These are phyloP conservation scores for Idaea dimidiata DNA, from an alignment of 2,888 invertebrate species.

Conservation along the genomic window DNA sequence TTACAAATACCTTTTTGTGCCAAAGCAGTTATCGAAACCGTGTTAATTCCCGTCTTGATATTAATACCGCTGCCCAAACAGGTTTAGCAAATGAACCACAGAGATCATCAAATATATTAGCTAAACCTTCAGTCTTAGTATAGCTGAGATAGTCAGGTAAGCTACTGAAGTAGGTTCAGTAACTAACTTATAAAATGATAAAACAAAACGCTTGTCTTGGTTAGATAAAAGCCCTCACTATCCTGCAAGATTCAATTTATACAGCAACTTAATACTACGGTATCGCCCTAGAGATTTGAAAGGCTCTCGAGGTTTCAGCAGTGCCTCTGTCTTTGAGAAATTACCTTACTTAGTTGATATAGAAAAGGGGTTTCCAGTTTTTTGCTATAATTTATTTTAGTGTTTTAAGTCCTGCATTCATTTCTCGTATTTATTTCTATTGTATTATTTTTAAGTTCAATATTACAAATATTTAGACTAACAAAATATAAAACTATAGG, in stretches of 20 bases:
- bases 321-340: background rate
- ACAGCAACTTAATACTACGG: background rate
- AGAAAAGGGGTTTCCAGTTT: background rate
- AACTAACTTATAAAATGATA: background rate
- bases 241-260: background rate
- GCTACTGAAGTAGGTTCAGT: background rate
- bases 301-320: background rate
- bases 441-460: too few relatives aligned
- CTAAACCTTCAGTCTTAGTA: background rate
- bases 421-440: too few relatives aligned
- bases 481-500: too few relatives aligned
- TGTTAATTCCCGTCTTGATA: too few relatives aligned
- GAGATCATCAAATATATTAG: too few relatives aligned
- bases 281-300: background rate
- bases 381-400: background rate
- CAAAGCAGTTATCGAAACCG: too few relatives aligned
- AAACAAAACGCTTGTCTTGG: background rate
- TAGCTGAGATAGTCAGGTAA: background rate
- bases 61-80: too few relatives aligned
- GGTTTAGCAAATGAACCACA: too few relatives aligned
- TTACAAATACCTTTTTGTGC: too few relatives aligned
- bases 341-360: background rate
- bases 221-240: background rate
- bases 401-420: too few relatives aligned
- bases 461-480: too few relatives aligned